These are phyloP conservation scores for Oasisia sp. DNA, from an alignment of 2,888 invertebrate species.

Conservation along the genomic window DNA sequence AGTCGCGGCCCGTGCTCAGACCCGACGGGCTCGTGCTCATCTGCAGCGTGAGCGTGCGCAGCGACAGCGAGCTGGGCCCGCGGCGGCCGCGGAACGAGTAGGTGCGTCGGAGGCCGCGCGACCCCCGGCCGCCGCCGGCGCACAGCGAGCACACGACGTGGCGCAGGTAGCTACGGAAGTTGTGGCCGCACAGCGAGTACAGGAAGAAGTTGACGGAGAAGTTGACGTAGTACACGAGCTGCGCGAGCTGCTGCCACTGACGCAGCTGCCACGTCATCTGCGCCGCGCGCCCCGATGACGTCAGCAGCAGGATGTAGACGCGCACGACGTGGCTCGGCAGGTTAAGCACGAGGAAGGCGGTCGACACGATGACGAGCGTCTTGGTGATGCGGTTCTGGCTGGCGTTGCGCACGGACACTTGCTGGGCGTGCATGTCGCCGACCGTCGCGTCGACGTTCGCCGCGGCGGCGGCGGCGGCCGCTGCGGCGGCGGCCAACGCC, in stretches of 20 bases:
- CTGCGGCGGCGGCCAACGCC: background rate
- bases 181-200: constrained; percentile 19
- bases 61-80: background rate
- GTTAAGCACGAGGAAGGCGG: constrained; percentile 19
- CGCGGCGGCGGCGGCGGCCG: background rate
- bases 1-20: background rate
- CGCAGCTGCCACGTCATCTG: constrained; percentile 8
- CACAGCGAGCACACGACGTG: constrained; percentile 20
- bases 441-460: background rate
- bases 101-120: background rate
- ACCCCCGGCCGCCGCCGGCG: background rate
- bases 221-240: constrained; percentile 22
- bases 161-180: constrained; percentile 22
- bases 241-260: constrained; percentile 18
- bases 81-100: background rate
- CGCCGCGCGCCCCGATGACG: background rate
- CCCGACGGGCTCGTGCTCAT: background rate
- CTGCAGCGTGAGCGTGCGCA: background rate
- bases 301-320: constrained; percentile 14
- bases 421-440: constrained; percentile 2
- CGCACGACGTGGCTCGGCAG: constrained; percentile 13
- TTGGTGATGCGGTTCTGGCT: background rate
- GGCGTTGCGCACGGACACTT: background rate
- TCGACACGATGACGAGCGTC: constrained; percentile 17
- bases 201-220: constrained; percentile 25